Conservation (phyloP, 2,113 vertebrate species). For the Lathamus discolor region DNA sequence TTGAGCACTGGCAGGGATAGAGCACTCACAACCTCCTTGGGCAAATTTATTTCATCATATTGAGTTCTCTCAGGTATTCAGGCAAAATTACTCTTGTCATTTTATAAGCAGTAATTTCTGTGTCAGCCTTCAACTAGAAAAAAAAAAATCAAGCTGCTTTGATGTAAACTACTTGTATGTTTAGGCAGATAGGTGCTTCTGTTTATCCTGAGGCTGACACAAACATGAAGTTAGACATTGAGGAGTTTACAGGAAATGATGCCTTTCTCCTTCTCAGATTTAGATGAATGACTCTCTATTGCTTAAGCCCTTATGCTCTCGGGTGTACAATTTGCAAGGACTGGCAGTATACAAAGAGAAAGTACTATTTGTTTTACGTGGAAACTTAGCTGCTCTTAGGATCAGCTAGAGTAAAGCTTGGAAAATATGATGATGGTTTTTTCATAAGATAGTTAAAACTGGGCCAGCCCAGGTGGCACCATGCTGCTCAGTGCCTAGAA, state of each 20-base stretch:
- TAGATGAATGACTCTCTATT: background rate
- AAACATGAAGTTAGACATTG: background rate
- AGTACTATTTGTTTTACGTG: conserved; percentile 24
- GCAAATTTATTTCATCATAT: background rate
- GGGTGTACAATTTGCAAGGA: background rate
- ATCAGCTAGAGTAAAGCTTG: conserved; percentile 5
- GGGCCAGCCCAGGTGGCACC: conserved; percentile 30
- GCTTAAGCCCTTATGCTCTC: background rate
- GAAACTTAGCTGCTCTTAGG: conserved; percentile 43
- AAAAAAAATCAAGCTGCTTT: background rate
- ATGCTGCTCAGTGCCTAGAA: background rate
- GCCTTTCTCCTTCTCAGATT: background rate
- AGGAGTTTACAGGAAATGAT: background rate
- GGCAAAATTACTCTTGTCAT: background rate
- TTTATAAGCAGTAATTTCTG: background rate
- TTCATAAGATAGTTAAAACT: background rate
- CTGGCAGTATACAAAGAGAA: background rate
- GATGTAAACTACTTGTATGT: background rate
- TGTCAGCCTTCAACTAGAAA: background rate
- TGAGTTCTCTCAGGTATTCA: background rate
- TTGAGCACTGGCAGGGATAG: too few relatives aligned
- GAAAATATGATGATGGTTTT: conserved; percentile 49
- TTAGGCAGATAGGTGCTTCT: background rate
- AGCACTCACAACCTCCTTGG: too few relatives aligned
- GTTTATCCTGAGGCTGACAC: background rate